These are phyloP conservation scores for Penaeus monodon DNA, from an alignment of 2,888 invertebrate species.

Conservation along the genomic window DNA sequence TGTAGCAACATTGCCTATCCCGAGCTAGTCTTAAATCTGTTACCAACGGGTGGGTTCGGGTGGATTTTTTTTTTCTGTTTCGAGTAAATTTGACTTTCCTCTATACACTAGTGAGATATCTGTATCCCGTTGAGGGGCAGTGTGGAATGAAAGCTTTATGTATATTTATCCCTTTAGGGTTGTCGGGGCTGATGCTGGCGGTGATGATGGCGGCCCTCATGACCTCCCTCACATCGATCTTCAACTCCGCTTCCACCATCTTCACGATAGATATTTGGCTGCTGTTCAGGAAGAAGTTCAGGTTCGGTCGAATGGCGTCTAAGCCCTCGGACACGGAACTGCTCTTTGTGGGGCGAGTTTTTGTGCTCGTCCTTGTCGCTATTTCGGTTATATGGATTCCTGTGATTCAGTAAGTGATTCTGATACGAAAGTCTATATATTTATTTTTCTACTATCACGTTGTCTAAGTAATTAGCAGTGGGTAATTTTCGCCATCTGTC, in stretches of 20 bases:
- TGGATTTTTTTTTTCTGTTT: too few species aligned
- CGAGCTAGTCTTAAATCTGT: slow-evolving; percentile 70
- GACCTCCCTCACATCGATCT: slow-evolving; percentile 72
- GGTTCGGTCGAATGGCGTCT: neutral
- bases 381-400: slow-evolving; percentile 72
- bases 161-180: slow-evolving; percentile 65
- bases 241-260: slow-evolving; percentile 72
- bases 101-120: too few species aligned
- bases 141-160: too few species aligned
- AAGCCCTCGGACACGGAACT: slow-evolving; percentile 68
- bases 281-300: slow-evolving; percentile 68
- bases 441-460: slow-evolving; percentile 70
- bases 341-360: slow-evolving; percentile 65
- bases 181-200: slow-evolving; percentile 72
- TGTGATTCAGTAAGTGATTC: slow-evolving; percentile 69
- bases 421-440: neutral
- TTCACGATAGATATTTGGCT: slow-evolving; percentile 72
- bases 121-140: too few species aligned
- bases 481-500: slow-evolving; percentile 67
- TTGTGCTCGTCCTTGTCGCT: slow-evolving; percentile 68
- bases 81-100: too few species aligned
- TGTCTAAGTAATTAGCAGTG: slow-evolving; percentile 69
- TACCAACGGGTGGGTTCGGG: slow-evolving; percentile 70
- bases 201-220: slow-evolving; percentile 73
- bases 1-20: slow-evolving; percentile 73